Evolutionary conservation across 2,797 vertebrate species (phyloP), one percentile per base, ranked within the genome.

Genomic region (Trachops cirrhosus): DNA sequence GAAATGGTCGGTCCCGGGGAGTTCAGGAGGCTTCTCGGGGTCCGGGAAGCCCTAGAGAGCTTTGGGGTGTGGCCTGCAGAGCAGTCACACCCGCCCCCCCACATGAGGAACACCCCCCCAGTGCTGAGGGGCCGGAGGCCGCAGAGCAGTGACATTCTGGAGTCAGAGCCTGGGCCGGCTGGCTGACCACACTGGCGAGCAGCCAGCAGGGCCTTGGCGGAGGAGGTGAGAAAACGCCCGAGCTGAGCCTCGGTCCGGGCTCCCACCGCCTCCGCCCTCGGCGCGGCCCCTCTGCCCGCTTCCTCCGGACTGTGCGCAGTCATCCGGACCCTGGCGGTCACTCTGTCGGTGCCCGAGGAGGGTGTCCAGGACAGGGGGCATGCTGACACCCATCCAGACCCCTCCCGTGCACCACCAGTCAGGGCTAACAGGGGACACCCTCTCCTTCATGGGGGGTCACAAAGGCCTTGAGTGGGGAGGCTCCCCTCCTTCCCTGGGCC

Each of bases 211-310:
- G 34, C 37, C 32, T 29, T 22, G 10, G 48, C 0, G 21, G 24
- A 78, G 26, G 21, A 21, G 82, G 88, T 95, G 95, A 87, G 96
- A 93, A 96, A 68, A 94, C 46, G 0, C 48, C 82, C 75, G 5
- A 2, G 26, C 67, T 9, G 1, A 37, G 37, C 82, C 0, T 16
- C 1, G 8, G 18, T 26, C 73, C 16, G 34, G 19, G 37, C 59
- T 91, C 77, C 68, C 95, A 89, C 94, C 94, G 83, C 86, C 44
- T 88, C 93, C 44, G 0, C 96, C 91, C 78, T 34, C 54, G 8
- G 9, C 0, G 64, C 16, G 85, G 18, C 71, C 32, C 34, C 88
- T 32, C 85, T 8, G 52, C 85, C 90, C 54, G 34, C 64, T 96
- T 96, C 93, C 93, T 88, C 73, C 0, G 12, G 52, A n/a, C 89